Base-by-base conservation (phyloP, 2,797 vertebrate species). In the Brachyrhaphis roseni region DNA sequence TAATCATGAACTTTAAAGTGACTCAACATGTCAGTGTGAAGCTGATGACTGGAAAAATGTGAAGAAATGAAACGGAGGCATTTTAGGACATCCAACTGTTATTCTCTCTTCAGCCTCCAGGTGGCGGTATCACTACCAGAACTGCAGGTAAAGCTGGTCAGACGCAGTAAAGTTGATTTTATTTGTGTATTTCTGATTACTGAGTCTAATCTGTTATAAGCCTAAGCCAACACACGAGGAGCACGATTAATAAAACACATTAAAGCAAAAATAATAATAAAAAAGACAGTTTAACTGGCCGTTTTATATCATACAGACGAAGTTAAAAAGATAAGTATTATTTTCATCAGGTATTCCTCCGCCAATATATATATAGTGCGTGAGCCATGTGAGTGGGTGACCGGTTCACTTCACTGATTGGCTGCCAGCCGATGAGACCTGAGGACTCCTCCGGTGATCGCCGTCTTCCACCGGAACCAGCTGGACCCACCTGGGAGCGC, bases 281-380 rank as follows among this genome's bases (percentile, higher is more conserved):
- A 31, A 59, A 59, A 36, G 34, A 2, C 34, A 20, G 18, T 18
- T 23, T 66, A 3, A 20, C 34, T 39, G 51, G 0, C 23, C 23
- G 8, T 53, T 53, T 26, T 26, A 53, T 53, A 5, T 55, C 2
- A n/a, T 11, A n/a, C 23, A 55, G 51, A 10, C 8, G 34, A 66
- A 11, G 62, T 66, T 39, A 39, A 39, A 4, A 20, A 39, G 34
- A 39, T 23, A 36, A 20, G 34, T 20, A 20, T 34, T 36, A n/a
- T 66, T 4, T 20, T 8, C 13, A 11, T 47, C 7, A 13, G 3
- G 34, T 64, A 31, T 76, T 51, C 74, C 68, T 72, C 79, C 74
- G 74, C 68, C 74, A 51, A n/a, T 26, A 71, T 0, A 43, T 62
- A 23, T 72, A 62, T n/a, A n/a, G 74, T 72, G 68, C 73, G 31